Evolutionary conservation across 2,888 invertebrate species (phyloP).

Genomic region (Bellardia pandia): DNA sequence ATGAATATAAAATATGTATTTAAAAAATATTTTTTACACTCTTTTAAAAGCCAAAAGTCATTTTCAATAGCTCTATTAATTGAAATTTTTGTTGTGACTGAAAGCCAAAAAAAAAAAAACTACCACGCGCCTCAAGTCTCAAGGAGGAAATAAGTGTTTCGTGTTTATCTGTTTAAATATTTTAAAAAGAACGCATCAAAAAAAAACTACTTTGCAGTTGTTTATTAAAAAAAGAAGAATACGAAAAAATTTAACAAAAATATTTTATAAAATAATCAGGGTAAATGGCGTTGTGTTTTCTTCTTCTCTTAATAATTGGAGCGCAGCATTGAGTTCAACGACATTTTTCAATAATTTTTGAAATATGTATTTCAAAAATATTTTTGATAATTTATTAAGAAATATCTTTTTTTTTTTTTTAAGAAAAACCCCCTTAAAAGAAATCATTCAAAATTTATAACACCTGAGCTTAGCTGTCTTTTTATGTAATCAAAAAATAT

Average conservation of each 20-base stretch:
- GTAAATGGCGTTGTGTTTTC: constrained; percentile 32
- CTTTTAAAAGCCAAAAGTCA: constrained; percentile 38
- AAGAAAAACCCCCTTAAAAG: too few species aligned
- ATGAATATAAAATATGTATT: too few species aligned
- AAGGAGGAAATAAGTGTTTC: constrained; percentile 69
- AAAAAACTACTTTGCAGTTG: constrained; percentile 26
- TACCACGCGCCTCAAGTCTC: constrained; percentile 68
- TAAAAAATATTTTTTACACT: constrained; percentile 13
- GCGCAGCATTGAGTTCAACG: constrained; percentile 63
- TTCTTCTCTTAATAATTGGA: constrained; percentile 58
- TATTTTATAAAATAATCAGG: constrained; percentile 26
- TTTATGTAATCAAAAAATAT: too few species aligned
- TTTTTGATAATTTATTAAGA: too few species aligned
- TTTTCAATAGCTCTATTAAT: constrained; percentile 42
- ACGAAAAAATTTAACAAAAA: constrained; percentile 9
- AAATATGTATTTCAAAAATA: background rate
- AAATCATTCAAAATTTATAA: too few species aligned
- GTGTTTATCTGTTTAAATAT: background rate
- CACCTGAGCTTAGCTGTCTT: too few species aligned
- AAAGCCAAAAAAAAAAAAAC: background rate
- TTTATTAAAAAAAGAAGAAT: constrained; percentile 12
- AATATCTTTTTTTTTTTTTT: too few species aligned
- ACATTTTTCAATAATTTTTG: constrained; percentile 61
- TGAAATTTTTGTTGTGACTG: background rate
- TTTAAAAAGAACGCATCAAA: background rate